Evolutionary conservation across 2,113 vertebrate genomes (phyloP), one percentile per base, ranked within the genome.

Genomic region (Rhinogobius similis): DNA sequence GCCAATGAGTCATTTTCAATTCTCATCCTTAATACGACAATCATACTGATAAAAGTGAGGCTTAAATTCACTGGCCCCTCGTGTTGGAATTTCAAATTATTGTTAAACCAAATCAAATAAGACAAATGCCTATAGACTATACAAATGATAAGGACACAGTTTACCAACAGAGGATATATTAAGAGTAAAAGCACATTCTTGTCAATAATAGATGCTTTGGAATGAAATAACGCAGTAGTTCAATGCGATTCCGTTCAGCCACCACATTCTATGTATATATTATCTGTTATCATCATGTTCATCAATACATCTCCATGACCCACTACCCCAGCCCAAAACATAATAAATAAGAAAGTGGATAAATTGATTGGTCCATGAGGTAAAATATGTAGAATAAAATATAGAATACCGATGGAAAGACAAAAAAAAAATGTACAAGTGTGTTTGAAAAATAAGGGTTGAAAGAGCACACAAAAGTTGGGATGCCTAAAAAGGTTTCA

Each of bases 261-360:
- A 46, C 38, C 79, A 87, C 85, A 82, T 88, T 88, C 80, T 76
- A 73, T 72, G 82, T 77, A 88, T 88, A 91, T 91, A 90, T 90
- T 90, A 92, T 82, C 82, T 78, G 63, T 78, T 58, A 68, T 78
- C 71, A 13, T 67, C 52, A 82, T 81, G 67, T 80, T 76, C 62
- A 81, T 72, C 65, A 83, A 82, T 77, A 87, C 39, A 53, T 70
- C 62, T 82, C 69, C 23, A 65, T 46, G 68, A 65, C 50, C 52
- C 43, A 9, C 4, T 12, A 50, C 46, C 20, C 62, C 0, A 62
- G 26, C 64, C 55, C 53, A 46, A 41, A 76, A 76, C 70, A 70
- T 59, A 90, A 93, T 92, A 93, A 93, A 93, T 92, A 93, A 76
- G 78, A 90, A 90, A 89, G 84, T 65, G 75, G 44, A 81, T 77